Percentiles rank a stretch among this genome's conserved stretches.
Conservation (phyloP, 2,888 invertebrate species). For the Heliconius sara region DNA sequence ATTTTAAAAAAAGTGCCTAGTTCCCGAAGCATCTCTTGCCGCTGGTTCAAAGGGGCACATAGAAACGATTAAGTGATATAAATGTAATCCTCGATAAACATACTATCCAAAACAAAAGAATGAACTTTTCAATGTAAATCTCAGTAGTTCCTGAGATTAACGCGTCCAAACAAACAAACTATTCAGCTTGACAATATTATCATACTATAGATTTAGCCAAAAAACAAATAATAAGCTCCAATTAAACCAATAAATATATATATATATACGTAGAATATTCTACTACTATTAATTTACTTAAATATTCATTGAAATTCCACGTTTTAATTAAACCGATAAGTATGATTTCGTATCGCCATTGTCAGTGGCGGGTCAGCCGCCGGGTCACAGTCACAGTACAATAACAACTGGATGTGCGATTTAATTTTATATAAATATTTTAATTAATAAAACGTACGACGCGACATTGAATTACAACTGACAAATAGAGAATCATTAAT, state of each 20-base stretch:
- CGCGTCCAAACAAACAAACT: no score
- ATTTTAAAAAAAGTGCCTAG: no score
- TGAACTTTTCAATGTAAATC: no score
- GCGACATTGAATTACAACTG: background rate
- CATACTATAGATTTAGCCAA: background rate
- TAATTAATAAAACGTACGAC: background rate
- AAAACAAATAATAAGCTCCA: background rate
- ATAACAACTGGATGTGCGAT: constrained; percentile 8
- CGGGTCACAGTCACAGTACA: constrained; percentile 21
- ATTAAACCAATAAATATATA: background rate
- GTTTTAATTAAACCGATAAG: constrained; percentile 15
- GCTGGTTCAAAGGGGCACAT: no score
- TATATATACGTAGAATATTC: background rate
- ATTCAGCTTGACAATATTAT: background rate
- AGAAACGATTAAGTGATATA: no score
- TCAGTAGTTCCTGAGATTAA: no score
- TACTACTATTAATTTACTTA: background rate
- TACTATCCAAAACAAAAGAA: no score
- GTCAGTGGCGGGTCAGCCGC: constrained; percentile 17
- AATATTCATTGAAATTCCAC: constrained; percentile 9
- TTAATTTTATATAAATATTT: constrained; percentile 17
- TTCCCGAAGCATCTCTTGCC: no score
- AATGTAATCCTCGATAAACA: no score
- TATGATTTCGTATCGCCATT: constrained; percentile 21
- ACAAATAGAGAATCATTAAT: background rate